Base-by-base conservation (phyloP, 2,888 invertebrate species). In the Drosophila ustulata region DNA sequence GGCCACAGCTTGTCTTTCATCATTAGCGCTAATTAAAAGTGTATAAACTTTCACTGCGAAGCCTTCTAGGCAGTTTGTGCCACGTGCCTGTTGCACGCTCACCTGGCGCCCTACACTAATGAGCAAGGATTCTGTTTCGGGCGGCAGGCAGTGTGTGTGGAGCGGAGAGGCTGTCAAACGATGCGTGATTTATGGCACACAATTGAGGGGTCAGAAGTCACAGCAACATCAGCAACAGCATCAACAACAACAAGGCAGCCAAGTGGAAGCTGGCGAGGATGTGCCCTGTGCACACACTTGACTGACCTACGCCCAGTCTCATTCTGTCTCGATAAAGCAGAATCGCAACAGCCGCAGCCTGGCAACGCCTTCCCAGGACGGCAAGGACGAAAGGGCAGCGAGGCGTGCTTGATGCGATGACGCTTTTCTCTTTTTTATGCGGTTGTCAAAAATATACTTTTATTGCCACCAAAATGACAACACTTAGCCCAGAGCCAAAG, bases 401-500 rank as follows among this genome's bases (percentile, higher is more conserved):
- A 76, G 69, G 69, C 84, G 68, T 84, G 72, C 26, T 69, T 87
- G 82, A 82, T 80, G 75, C 56, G 37, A 39, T 13, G 26, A 28
- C 34, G 66, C 69, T 47, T 85, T 75, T 69, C 9, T 9, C 11
- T 34, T 34, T 37, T 68, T 66, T 73, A 69, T 80, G 85, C 71
- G 80, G 83, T 78, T 88, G 86, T 89, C 86, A 86, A 84, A 88
- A 86, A 86, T 88, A 87, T 87, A 73, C 72, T 82, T 86, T 88
- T 86, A 86, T 88, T 82, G 86, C 86, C 84, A 87, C 86, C 88
- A 86, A 86, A 85, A 88, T 88, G 88, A 86, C 86, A 82, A 86
- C 86, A 83, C 84, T 88, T 87, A 83, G 69, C 65, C 7, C 18
- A 18, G 39, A 49, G 46, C 53, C 37, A 37, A 7, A 11, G 25